phyloP scores from a whole-genome alignment of 1,140 invertebrate species.

The Leucophenga varia region DNA sequence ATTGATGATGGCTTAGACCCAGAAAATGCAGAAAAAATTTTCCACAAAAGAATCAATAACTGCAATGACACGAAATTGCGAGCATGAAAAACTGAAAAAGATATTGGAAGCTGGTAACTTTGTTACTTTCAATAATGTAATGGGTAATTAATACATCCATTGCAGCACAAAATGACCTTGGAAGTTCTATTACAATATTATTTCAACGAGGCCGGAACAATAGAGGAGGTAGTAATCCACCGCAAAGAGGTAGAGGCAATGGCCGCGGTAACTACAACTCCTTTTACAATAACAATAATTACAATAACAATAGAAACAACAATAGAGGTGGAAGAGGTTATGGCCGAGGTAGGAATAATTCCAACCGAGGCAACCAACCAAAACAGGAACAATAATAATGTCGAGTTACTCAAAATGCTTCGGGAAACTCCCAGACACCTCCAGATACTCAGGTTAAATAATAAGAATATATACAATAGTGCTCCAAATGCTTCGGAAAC shows the following conservation, averaged over 20 bases:
- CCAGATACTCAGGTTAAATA: too few relatives aligned
- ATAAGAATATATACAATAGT: too few relatives aligned
- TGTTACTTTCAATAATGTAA: too few relatives aligned
- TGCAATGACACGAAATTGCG: not conserved
- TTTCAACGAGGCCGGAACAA: not conserved
- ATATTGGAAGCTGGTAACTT: not conserved
- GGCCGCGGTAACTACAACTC: conserved; percentile 1
- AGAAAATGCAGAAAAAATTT: conserved; percentile 4
- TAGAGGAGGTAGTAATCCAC: conserved; percentile 2
- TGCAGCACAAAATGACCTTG: too few relatives aligned
- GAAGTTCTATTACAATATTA: not conserved
- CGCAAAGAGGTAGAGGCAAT: conserved; percentile 3
- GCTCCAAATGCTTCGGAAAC: too few relatives aligned
- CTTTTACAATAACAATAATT: too few relatives aligned
- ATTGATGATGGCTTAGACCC: conserved; percentile 2
- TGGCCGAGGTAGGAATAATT: not conserved
- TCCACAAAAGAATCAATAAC: conserved; percentile 5
- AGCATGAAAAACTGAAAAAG: not conserved
- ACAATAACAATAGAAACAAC: conserved; percentile 2
- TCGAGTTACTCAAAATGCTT: conserved; percentile 2
- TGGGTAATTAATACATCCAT: too few relatives aligned
- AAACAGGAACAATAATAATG: not conserved
- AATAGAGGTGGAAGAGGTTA: too few relatives aligned
- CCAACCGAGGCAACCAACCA: conserved; percentile 3
- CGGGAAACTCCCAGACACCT: not conserved